These are phyloP conservation scores for Ferrisia virgata DNA, from an alignment of 2,888 invertebrate genomes.

Conservation along the genomic window DNA sequence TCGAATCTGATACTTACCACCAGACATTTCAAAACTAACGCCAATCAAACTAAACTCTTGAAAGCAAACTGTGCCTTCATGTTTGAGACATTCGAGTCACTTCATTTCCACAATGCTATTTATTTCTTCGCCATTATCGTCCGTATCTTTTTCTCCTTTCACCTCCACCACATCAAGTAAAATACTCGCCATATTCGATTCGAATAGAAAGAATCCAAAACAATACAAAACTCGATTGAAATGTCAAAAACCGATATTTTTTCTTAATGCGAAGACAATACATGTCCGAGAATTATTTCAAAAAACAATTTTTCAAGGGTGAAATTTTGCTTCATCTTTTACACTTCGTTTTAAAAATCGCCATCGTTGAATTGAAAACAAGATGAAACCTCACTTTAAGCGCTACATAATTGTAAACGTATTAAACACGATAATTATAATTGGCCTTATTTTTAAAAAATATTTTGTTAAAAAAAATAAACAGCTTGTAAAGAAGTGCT, in stretches of 20 bases:
- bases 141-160: not conserved
- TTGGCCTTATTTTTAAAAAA: too few species aligned
- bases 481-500: too few species aligned
- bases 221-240: not conserved
- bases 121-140: not conserved
- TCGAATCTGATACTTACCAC: too few species aligned
- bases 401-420: too few species aligned
- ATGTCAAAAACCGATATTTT: not conserved
- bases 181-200: not conserved
- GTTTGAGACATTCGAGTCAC: too few species aligned
- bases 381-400: too few species aligned
- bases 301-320: not conserved
- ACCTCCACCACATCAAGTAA: not conserved
- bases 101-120: too few species aligned
- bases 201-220: not conserved
- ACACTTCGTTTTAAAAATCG: not conserved
- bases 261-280: not conserved
- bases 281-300: not conserved
- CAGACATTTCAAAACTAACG: too few species aligned
- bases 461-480: too few species aligned
- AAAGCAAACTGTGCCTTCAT: too few species aligned
- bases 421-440: too few species aligned
- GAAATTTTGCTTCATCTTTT: not conserved
- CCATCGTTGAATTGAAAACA: not conserved
- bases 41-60: too few species aligned